Evolutionary conservation across 1,140 invertebrate species (phyloP), one percentile per base, ranked within the genome.

Genomic region (Anoplolepis gracilipes): DNA sequence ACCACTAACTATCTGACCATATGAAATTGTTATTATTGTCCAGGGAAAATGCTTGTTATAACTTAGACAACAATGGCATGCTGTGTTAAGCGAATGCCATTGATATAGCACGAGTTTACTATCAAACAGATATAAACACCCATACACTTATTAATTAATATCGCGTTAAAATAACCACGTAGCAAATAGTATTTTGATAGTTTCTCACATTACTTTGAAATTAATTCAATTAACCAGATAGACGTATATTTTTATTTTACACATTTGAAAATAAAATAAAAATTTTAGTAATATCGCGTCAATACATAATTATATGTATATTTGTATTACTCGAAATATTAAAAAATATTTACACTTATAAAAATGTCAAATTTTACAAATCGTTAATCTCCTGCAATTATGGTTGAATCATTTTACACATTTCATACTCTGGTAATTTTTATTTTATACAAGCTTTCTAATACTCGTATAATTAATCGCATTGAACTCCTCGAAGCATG

Each of bases 1-100:
- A 79, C 59, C 6, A 33, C 85, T 46, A 46, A 86, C 88, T 87
- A 86, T 79, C 67, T 79, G 86, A 90, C 84, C 86, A 64, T 86
- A 84, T 89, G 78, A 88, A 90, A 90, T 90, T 86, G 79, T 90
- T 88, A 86, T 85, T 88, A 88, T 85, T 76, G 82, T 72, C 88
- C 11, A n/a, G 88, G 86, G 78, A 84, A 84, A 77, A 36, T 67
- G 65, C 65, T 78, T 39, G 67, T n/a, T 65, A 64, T 84, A 85
- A 79, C 49, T 84, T 62, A 75, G 39, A 46, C 64, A 59, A 79
- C 70, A 57, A 64, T 36, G 55, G 55, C 19, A n/a, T 19, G 22
- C 28, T 30, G 10, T 46, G 25, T 59, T 70, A 62, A 36, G 19
- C 49, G 53, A 81, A 53, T 33, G 57, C 28, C 3, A 36, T 30